Evolutionary conservation across 2,888 invertebrate genomes (phyloP).

Genomic region (Drosophila siamana): DNA sequence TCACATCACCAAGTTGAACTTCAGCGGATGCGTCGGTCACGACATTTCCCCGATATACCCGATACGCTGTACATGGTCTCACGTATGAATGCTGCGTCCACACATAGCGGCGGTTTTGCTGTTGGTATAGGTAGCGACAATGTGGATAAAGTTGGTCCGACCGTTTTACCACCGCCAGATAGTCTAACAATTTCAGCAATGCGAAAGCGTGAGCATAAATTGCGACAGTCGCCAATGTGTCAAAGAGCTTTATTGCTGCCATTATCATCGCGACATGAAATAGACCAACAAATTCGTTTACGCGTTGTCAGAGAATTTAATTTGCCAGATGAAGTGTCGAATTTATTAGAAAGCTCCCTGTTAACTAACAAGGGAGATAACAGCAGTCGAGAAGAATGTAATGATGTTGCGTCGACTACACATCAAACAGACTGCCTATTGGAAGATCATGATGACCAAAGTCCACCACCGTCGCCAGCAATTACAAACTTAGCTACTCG

Average conservation of each 20-base stretch:
- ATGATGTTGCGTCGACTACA: constrained; percentile 71
- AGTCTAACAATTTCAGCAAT: constrained; percentile 91
- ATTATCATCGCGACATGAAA: constrained; percentile 91
- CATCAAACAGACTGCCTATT: constrained; percentile 76
- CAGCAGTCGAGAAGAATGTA: constrained; percentile 57
- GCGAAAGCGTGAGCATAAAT: constrained; percentile 93
- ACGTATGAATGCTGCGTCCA: constrained; percentile 81
- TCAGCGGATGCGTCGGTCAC: constrained; percentile 89
- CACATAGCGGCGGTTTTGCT: constrained; percentile 72
- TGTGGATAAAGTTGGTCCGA: constrained; percentile 88
- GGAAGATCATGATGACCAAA: constrained; percentile 80
- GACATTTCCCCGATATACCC: constrained; percentile 93
- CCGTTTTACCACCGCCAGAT: constrained; percentile 91
- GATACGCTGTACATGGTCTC: constrained; percentile 96
- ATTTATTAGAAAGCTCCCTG: constrained; percentile 88
- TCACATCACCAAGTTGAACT: constrained; percentile 91
- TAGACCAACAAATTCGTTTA: constrained; percentile 92
- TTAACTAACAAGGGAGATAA: constrained; percentile 66
- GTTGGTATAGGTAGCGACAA: constrained; percentile 85
- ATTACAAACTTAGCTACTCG: constrained; percentile 64
- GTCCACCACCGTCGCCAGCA: constrained; percentile 86
- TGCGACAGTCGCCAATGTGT: constrained; percentile 92
- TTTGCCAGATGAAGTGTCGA: constrained; percentile 94
- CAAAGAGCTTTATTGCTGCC: constrained; percentile 91
- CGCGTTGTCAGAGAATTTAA: constrained; percentile 97